Evolutionary conservation across 2,888 invertebrate species (phyloP).

Genomic region (Aproaerema taeniolella): DNA sequence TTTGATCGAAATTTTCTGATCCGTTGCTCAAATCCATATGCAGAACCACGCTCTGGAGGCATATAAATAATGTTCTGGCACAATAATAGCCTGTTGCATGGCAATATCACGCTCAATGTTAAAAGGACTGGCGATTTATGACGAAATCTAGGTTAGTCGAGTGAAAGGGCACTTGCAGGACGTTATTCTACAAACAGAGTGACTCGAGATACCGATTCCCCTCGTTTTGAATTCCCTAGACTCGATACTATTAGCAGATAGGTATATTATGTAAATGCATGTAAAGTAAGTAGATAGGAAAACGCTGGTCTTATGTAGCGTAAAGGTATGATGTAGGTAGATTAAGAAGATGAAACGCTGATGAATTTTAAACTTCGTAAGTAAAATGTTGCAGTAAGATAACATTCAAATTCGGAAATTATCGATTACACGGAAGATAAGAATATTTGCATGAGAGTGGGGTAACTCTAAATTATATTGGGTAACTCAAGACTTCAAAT

Average conservation of each 20-base stretch:
- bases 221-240: not conserved
- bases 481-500: no score
- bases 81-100: not conserved
- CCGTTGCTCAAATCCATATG: not conserved
- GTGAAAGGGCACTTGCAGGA: constrained; percentile 54
- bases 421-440: no score
- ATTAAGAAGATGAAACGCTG: constrained; percentile 2
- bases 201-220: not conserved
- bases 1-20: no score
- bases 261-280: not conserved
- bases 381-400: constrained; percentile 1
- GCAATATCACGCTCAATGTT: constrained; percentile 11
- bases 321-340: not conserved
- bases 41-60: not conserved
- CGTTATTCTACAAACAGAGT: constrained; percentile 19
- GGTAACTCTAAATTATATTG: no score
- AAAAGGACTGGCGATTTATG: constrained; percentile 40
- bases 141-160: constrained; percentile 54
- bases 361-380: constrained; percentile 1
- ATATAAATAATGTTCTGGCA: not conserved
- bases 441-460: no score
- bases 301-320: no score
- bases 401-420: no score
- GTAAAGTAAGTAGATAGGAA: not conserved
- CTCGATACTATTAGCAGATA: not conserved